A percentile compares a stretch with the other conserved stretches of the same genome.
Evolutionary conservation across 1,140 invertebrate genomes (phyloP).

Genomic region (Plectrocnemia conspersa): DNA sequence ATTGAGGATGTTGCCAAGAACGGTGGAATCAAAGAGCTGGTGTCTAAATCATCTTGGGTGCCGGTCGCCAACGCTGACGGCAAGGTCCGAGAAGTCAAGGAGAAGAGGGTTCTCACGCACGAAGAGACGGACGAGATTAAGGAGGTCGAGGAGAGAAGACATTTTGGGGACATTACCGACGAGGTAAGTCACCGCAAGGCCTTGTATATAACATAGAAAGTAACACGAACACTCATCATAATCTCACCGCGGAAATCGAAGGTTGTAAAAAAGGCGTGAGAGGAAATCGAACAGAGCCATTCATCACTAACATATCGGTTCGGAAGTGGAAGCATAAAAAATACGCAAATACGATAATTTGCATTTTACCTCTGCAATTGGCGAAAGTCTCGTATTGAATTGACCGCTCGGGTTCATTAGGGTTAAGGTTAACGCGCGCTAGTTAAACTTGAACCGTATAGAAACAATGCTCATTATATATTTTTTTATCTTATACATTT

Average conservation of each 20-base stretch:
- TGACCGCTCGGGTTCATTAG: too few species aligned
- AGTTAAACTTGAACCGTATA: too few species aligned
- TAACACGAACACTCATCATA: constrained; percentile 1
- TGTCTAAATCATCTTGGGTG: constrained; percentile 58
- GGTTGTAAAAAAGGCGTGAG: too few species aligned
- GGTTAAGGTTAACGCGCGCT: too few species aligned
- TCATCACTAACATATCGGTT: constrained; percentile 11
- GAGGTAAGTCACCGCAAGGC: constrained; percentile 71
- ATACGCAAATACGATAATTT: too few species aligned
- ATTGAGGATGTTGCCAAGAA: constrained; percentile 15
- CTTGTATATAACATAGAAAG: constrained; percentile 15
- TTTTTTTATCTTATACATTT: too few species aligned
- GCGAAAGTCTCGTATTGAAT: too few species aligned
- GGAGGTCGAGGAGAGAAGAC: constrained; percentile 77
- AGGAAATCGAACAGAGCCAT: constrained; percentile 3
- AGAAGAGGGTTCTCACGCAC: constrained; percentile 71
- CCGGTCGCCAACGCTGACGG: constrained; percentile 61
- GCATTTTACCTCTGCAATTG: too few species aligned
- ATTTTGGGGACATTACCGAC: constrained; percentile 76
- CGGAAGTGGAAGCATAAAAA: constrained; percentile 4
- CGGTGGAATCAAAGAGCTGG: constrained; percentile 39
- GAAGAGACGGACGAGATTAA: constrained; percentile 76
- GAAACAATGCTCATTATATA: too few species aligned
- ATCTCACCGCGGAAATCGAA: not conserved
- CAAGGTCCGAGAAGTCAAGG: constrained; percentile 73